Percentiles rank a stretch among this genome's conserved stretches.
Evolutionary conservation across 2,797 vertebrate species (phyloP).

Genomic region (Periophthalmus magnuspinnatus): DNA sequence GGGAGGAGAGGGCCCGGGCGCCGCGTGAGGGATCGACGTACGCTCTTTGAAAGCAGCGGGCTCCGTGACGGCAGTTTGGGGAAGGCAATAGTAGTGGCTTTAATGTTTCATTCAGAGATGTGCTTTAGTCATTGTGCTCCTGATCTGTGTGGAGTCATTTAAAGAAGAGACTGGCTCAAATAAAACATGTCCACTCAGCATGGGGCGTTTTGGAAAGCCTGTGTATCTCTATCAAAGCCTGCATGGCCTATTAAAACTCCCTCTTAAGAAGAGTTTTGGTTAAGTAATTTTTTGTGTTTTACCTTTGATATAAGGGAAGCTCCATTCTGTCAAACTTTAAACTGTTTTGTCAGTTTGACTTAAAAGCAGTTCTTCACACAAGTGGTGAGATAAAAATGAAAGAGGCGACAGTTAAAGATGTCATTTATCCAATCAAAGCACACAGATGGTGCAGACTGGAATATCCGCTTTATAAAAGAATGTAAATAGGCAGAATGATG

Average conservation of each 20-base stretch:
- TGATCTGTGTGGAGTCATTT: conserved; percentile 22
- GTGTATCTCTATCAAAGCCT: conserved; percentile 10
- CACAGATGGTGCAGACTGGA: conserved; percentile 9
- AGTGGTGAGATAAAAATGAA: neutral
- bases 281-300: neutral
- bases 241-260: conserved; percentile 15
- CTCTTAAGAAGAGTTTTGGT: conserved; percentile 17
- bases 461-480: conserved; percentile 24
- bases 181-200: conserved; percentile 35
- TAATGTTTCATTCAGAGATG: conserved; percentile 41
- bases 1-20: conserved; percentile 35
- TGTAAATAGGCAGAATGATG: conserved; percentile 43
- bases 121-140: conserved; percentile 27
- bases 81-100: conserved; percentile 11
- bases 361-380: conserved; percentile 7
- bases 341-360: neutral
- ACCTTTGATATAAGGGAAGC: conserved; percentile 5
- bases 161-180: conserved; percentile 27
- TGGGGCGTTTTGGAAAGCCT: conserved; percentile 25
- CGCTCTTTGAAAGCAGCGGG: conserved; percentile 33
- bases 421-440: conserved; percentile 12
- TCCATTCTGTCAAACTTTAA: neutral
- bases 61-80: conserved; percentile 26
- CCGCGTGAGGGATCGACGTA: conserved; percentile 25
- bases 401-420: neutral